Evolutionary conservation across 2,888 invertebrate genomes (phyloP), one percentile per base, ranked within the genome.

Genomic region (Diadromus collaris): DNA sequence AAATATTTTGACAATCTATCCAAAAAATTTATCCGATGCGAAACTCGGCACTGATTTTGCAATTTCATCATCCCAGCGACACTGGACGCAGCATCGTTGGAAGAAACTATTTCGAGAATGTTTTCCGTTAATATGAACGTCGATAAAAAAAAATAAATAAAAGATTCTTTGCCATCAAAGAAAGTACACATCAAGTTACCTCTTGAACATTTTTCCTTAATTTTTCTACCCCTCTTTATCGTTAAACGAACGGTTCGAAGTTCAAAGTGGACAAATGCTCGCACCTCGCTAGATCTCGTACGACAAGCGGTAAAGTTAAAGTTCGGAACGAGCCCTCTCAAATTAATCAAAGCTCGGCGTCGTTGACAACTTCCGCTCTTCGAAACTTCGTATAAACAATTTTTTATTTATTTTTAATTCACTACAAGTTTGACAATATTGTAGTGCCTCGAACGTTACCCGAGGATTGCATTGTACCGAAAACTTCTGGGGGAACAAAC

Each of bases 401-500:
- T 34, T 65, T 19, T 48, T n/a, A 7, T 21, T 64, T 70, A 65
- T 21, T 51, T 71, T 51, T 27, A 60, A 29, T 41, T 58, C 29
- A 41, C 29, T 13, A 19, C 46, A 7, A n/a, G 34, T 56, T 76
- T 65, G 58, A 21, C 10, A 29, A 64, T 64, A 64, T 69, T 41
- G 27, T 27, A 60, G 56, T 27, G 27, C 41, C 54, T 54, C 41
- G 19, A 41, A 44, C 13, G 68, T 19, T 19, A 38, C 19, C 54
- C 68, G 58, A 46, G 58, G 16, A 46, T 5, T 32, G 44, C 21
- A 48, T 38, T 24, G 69, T 48, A 56, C 46, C 29, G 34, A 65
- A 71, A 79, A 79, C 63, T 79, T 76, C 68, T 46, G 48, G 16
- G 60, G 56, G 13, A 13, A 63, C 48, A 75, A 84, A 85, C 83